phyloP scores from a whole-genome alignment of 2,113 vertebrate genomes.

The Bagarius yarrelli region DNA sequence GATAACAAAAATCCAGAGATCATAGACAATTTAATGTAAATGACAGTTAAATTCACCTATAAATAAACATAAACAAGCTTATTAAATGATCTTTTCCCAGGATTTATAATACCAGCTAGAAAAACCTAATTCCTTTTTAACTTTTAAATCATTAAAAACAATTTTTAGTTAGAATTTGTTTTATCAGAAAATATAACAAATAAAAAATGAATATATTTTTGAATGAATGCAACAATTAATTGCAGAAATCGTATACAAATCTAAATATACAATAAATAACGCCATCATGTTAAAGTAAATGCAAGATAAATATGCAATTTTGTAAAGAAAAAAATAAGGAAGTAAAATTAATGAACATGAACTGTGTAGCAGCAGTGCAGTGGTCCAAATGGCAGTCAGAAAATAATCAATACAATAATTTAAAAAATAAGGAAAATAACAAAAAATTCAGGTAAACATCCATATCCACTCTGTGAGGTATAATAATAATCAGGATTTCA shows the following conservation, averaged over 20 bases:
- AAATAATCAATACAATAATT: neutral
- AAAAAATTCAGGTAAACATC: conserved; percentile 5
- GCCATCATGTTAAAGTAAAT: neutral
- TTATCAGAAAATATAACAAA: neutral
- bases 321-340: neutral
- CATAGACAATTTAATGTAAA: neutral
- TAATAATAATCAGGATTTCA: neutral
- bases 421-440: neutral
- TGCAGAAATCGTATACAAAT: neutral
- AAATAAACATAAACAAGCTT: neutral
- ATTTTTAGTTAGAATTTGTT: neutral
- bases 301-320: neutral
- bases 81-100: neutral
- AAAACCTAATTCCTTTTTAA: neutral
- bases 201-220: neutral
- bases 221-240: neutral
- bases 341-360: neutral
- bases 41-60: neutral
- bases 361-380: conserved; percentile 22
- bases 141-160: neutral
- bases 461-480: conserved; percentile 22
- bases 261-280: neutral
- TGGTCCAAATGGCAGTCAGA: conserved; percentile 44
- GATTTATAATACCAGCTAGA: neutral
- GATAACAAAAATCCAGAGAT: neutral